Base-by-base conservation (phyloP, 2,888 invertebrate genomes). In the Lycocerus yunnanus region DNA sequence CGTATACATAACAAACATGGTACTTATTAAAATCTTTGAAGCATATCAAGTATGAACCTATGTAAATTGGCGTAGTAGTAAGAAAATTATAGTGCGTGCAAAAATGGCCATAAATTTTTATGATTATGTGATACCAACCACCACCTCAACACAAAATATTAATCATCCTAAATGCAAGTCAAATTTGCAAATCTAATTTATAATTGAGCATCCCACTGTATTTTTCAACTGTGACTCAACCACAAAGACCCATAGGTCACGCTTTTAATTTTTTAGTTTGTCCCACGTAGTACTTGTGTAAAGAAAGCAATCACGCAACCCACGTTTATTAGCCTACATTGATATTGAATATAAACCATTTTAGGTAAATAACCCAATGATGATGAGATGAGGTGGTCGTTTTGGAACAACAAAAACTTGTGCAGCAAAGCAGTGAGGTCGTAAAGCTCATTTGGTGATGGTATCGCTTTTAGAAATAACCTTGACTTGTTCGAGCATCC, bases 401-500 rank as follows among this genome's bases (percentile, higher is more conserved):
- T 63, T n/a, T 8, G 27, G 13, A 11, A 6, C 27, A 20, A n/a
- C 6, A 15, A 15, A 18, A 63, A 10, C 18, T 16, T n/a, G 61
- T 15, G 61, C 61, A 18, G 11, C 61, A 61, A 61, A 27, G 6
- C 27, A 15, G 13, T 18, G 58, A n/a, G 58, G 58, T 58, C 43
- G 18, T 68, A 15, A 68, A 58, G 61, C 61, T 27, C 58, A 68
- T 68, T 68, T 27, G 43, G 63, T 16, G 27, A 61, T 73, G 71
- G 68, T 58, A 74, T 59, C 65, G 65, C 77, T 75, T 76, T 71
- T 70, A 66, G 68, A 71, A 66, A 69, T 73, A 80, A 79, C 80
- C 80, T 80, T 80, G 80, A 80, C 77, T 78, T 77, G 78, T 75
- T 74, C 74, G 75, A 76, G 76, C 24, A 63, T 18, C 20, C 61